Percentiles rank a stretch among this genome's conserved stretches.
Evolutionary conservation across 2,113 vertebrate species (phyloP).

Genomic region (Axis porcinus): DNA sequence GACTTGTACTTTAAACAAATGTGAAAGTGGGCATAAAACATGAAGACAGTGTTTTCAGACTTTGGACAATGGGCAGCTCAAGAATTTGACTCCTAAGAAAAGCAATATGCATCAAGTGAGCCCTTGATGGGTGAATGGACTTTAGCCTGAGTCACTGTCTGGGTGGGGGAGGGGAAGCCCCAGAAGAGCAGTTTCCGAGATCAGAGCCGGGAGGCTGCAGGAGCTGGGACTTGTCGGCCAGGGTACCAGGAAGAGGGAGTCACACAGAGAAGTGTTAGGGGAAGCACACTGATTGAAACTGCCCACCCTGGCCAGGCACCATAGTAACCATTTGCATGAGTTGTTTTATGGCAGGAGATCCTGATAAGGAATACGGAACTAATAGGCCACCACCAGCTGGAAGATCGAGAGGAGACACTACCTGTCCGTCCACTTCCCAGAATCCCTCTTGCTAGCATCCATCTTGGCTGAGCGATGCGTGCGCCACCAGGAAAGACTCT

Average conservation of each 20-base stretch:
- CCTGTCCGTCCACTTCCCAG: too few species aligned
- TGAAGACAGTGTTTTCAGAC: neutral
- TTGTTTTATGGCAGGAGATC: too few species aligned
- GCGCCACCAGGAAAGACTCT: too few species aligned
- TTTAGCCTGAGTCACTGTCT: neutral
- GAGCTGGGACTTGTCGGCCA: neutral
- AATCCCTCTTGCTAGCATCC: too few species aligned
- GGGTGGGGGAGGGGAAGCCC: neutral
- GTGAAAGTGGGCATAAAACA: neutral
- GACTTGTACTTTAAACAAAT: neutral
- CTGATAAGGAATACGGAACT: too few species aligned
- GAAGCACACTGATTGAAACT: too few species aligned
- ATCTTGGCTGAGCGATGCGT: too few species aligned
- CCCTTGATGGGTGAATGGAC: neutral
- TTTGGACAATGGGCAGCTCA: neutral
- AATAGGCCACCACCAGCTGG: too few species aligned
- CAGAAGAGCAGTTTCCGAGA: neutral
- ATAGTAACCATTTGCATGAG: too few species aligned
- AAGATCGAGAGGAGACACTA: too few species aligned
- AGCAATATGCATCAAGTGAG: neutral
- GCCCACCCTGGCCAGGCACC: too few species aligned
- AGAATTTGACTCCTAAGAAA: neutral
- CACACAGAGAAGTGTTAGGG: neutral
- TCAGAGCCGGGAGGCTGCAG: neutral
- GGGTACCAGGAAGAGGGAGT: neutral